Evolutionary conservation across 2,797 vertebrate genomes (phyloP).

Genomic region (Sebastes diaconus): DNA sequence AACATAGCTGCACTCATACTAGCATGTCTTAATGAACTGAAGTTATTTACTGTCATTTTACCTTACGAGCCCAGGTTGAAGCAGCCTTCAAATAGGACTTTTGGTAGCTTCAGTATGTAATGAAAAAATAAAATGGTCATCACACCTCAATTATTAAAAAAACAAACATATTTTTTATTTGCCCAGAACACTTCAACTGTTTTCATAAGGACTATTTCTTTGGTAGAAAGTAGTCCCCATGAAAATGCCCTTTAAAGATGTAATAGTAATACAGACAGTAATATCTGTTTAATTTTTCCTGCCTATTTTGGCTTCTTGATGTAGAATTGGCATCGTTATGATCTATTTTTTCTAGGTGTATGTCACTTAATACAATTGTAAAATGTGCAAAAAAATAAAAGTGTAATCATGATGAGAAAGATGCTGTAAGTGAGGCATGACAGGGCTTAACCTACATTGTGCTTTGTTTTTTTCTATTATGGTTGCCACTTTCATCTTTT

Average conservation of each 20-base stretch:
- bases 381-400: constrained; percentile 17
- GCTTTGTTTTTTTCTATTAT: not conserved
- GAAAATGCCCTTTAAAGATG: not conserved
- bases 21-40: constrained; percentile 68
- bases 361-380: not conserved
- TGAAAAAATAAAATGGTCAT: not conserved
- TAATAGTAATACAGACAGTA: not conserved
- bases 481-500: constrained; percentile 14
- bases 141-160: not conserved
- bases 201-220: not conserved
- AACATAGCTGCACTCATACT: constrained; percentile 53
- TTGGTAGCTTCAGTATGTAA: not conserved
- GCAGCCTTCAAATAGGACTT: not conserved
- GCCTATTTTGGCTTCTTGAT: not conserved
- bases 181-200: not conserved
- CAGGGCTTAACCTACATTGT: not conserved
- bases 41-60: constrained; percentile 6
- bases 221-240: not conserved
- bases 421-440: not conserved
- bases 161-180: not conserved
- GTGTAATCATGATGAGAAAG: not conserved
- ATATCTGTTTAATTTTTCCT: not conserved
- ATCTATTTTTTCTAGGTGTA: not conserved
- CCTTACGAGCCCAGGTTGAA: not conserved
- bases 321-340: not conserved